Conservation (phyloP, 2,888 invertebrate genomes). For the Coleophora flavipennella region DNA sequence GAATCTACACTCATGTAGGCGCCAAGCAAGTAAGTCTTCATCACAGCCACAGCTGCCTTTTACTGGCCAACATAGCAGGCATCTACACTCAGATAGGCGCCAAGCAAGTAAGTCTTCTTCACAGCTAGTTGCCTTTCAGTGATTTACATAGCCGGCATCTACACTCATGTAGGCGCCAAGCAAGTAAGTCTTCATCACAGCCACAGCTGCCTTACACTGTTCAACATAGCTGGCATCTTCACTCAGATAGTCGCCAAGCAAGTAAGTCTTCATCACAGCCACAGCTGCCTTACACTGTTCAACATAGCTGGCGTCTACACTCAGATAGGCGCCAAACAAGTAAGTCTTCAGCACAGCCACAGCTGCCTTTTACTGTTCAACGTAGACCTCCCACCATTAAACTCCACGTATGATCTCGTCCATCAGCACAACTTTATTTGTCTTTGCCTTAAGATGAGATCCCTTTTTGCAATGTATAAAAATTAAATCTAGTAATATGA, state of each 20-base stretch:
- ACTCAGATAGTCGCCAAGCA: conserved; percentile 95
- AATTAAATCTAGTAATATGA: too few species aligned
- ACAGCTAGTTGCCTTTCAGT: too few species aligned
- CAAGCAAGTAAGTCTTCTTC: conserved; percentile 72
- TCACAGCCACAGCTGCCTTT: too few species aligned
- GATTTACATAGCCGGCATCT: conserved; percentile 95
- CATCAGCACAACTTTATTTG: too few species aligned
- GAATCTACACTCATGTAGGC: conserved; percentile 95
- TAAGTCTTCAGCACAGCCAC: conserved; percentile 21
- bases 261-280: conserved; percentile 36
- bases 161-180: conserved; percentile 94
- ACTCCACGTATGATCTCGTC: too few species aligned
- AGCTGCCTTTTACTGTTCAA: too few species aligned
- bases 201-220: too few species aligned
- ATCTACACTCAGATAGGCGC: conserved; percentile 96
- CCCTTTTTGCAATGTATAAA: too few species aligned
- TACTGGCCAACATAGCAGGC: conserved; percentile 96
- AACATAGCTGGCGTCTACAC: conserved; percentile 97
- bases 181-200: conserved; percentile 68
- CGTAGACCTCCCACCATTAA: too few species aligned
- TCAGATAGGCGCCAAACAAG: conserved; percentile 92
- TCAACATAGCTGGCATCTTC: conserved; percentile 95
- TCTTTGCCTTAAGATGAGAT: too few species aligned
- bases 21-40: conserved; percentile 77
- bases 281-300: too few species aligned